Conservation (phyloP, 2,888 invertebrate genomes). For the Lochmaea crataegi region DNA sequence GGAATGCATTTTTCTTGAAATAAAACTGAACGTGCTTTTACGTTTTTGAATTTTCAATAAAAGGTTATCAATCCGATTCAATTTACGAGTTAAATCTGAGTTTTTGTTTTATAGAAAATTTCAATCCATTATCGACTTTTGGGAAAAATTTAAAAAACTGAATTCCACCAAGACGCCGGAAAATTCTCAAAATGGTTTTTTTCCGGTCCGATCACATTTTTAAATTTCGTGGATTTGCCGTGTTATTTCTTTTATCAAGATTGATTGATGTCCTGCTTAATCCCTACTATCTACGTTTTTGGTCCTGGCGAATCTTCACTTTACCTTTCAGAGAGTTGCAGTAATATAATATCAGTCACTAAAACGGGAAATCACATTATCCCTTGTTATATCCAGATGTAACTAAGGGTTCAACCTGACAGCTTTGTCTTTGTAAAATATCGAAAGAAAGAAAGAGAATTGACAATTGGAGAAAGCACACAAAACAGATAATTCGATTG, state of each 20-base stretch:
- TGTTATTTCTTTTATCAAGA: neutral
- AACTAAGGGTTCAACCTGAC: neutral
- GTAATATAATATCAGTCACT: slow-evolving; percentile 16
- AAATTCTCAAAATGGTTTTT: neutral
- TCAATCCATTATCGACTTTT: no score
- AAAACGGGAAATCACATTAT: slow-evolving; percentile 28
- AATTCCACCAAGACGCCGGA: neutral
- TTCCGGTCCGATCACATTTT: neutral
- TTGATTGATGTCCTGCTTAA: neutral
- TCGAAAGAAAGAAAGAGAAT: neutral
- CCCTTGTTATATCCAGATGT: slow-evolving; percentile 8
- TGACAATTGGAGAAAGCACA: neutral
- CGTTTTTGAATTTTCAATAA: neutral
- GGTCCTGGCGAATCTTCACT: neutral
- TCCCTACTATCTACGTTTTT: neutral
- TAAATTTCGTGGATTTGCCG: neutral
- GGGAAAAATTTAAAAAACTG: no score
- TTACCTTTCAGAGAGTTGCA: neutral
- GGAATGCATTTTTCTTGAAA: neutral
- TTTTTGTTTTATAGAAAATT: no score
- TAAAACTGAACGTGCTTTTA: neutral
- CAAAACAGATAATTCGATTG: slow-evolving; percentile 1
- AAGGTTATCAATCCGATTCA: neutral
- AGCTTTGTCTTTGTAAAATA: neutral
- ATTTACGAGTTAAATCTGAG: no score